Evolutionary conservation across 2,113 vertebrate genomes (phyloP).

Genomic region (Pseudorectes ferrugineus): DNA sequence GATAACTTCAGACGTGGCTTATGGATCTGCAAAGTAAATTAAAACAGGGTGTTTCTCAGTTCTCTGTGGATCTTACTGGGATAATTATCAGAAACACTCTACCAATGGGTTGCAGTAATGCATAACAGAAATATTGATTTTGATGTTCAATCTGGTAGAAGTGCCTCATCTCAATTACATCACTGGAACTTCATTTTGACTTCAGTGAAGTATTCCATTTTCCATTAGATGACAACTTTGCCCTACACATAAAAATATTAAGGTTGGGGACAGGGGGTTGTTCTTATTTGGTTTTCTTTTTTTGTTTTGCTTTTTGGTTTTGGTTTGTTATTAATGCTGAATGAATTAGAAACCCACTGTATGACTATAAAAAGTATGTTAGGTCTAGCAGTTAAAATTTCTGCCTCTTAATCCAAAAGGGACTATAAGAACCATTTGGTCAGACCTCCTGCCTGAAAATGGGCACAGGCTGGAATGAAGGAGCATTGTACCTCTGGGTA

Average conservation of each 20-base stretch:
- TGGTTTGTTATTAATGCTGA: neutral
- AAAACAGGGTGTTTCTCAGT: neutral
- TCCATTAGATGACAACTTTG: neutral
- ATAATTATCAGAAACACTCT: neutral
- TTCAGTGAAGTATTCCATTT: neutral
- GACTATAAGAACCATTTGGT: neutral
- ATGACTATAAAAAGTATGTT: neutral
- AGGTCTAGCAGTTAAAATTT: neutral
- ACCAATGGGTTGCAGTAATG: neutral
- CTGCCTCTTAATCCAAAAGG: neutral
- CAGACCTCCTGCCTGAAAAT: neutral
- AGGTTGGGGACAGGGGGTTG: neutral
- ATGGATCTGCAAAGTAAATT: neutral
- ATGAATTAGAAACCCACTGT: neutral
- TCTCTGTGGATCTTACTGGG: neutral
- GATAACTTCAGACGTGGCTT: neutral
- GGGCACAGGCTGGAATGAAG: neutral
- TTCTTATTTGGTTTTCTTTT: neutral
- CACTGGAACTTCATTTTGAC: neutral
- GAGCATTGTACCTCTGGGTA: neutral
- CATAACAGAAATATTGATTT: neutral
- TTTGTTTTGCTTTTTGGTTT: neutral
- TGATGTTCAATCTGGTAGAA: neutral
- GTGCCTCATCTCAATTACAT: neutral
- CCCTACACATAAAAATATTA: neutral